These are phyloP conservation scores for Solenopsis fugax DNA, from an alignment of 1,140 invertebrate species.

Conservation along the genomic window DNA sequence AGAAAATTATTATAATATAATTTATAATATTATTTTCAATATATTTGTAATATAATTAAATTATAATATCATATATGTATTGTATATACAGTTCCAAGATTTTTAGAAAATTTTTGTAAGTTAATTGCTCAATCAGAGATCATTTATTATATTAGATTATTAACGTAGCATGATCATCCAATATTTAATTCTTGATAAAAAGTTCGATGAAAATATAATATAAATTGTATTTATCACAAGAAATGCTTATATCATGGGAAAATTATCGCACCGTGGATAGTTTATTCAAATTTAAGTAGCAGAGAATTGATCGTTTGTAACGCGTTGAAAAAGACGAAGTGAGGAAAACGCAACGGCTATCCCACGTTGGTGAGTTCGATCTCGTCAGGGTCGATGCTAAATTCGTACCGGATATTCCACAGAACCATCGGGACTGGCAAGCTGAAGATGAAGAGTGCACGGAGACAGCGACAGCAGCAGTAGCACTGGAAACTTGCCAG, in stretches of 20 bases:
- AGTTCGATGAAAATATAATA: background rate
- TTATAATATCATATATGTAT: too few relatives aligned
- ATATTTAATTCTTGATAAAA: conserved; percentile 9
- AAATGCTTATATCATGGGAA: background rate
- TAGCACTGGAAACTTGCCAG: conserved; percentile 85
- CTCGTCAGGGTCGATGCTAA: conserved; percentile 71
- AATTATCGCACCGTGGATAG: background rate
- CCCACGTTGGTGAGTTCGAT: conserved; percentile 33
- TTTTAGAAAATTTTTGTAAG: background rate
- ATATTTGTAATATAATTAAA: too few relatives aligned
- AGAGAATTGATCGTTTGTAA: conserved; percentile 10
- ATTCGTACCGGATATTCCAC: conserved; percentile 81
- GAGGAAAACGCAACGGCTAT: conserved; percentile 43
- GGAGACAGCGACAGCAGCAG: conserved; percentile 83
- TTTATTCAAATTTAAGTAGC: conserved; percentile 9
- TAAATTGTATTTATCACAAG: background rate
- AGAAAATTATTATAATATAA: too few relatives aligned
- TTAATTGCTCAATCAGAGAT: background rate
- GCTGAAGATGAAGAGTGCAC: conserved; percentile 86
- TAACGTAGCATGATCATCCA: background rate
- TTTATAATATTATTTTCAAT: too few relatives aligned
- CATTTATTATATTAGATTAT: background rate
- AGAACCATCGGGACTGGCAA: conserved; percentile 86
- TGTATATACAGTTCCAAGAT: background rate
- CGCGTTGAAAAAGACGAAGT: conserved; percentile 39